Percentiles rank a stretch among this genome's conserved stretches.
These are phyloP conservation scores for Neosalanx taihuensis DNA, from an alignment of 2,797 vertebrate species.

Conservation along the genomic window DNA sequence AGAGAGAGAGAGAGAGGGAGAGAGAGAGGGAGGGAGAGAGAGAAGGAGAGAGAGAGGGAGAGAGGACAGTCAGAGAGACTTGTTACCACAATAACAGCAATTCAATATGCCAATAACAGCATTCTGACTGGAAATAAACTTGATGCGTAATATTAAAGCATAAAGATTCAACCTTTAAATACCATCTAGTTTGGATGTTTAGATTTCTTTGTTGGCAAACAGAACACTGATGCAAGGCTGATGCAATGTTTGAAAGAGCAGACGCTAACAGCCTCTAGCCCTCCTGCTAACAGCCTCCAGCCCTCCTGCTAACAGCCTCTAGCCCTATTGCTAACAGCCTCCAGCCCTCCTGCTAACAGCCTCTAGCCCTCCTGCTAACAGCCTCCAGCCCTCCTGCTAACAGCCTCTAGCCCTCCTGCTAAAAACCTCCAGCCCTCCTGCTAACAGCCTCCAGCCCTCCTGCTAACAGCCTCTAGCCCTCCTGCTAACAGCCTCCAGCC, in stretches of 20 bases:
- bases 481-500: neutral
- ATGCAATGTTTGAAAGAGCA: conserved; percentile 5
- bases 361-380: neutral
- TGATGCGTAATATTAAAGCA: neutral
- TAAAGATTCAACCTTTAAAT: neutral
- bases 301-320: neutral
- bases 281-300: neutral
- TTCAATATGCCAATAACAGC: neutral
- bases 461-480: neutral
- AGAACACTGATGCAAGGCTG: conserved; percentile 2
- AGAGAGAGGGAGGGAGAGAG: neutral
- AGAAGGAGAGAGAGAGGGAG: neutral
- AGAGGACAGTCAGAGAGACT: no score
- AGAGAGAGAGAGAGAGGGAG: no score
- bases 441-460: neutral
- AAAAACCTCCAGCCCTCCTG: neutral
- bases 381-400: neutral
- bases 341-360: neutral
- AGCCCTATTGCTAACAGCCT: neutral
- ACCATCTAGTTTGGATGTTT: neutral
- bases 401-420: neutral
- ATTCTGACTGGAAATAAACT: neutral
- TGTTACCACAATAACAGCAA: neutral
- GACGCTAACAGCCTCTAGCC: neutral
- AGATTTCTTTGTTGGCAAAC: neutral